Conservation (phyloP, 2,797 vertebrate species). For the Prunella strophiata region DNA sequence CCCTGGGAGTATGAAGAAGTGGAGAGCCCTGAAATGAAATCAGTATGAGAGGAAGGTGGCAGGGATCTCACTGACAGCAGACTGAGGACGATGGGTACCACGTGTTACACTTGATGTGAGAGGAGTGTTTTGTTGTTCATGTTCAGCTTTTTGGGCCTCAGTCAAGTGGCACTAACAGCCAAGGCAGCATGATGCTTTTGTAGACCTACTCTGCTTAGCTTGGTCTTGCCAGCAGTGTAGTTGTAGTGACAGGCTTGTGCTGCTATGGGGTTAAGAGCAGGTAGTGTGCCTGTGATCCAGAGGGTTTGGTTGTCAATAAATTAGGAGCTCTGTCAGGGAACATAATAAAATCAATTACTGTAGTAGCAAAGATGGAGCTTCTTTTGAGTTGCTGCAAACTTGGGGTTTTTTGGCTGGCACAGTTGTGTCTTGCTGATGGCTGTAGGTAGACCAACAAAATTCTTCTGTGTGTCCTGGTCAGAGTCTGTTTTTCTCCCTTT, state of each 20-base stretch:
- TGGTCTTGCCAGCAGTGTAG: background rate
- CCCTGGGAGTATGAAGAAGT: background rate
- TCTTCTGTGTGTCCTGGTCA: background rate
- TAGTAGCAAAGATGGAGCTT: background rate
- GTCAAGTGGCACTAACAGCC: background rate
- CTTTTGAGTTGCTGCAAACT: background rate
- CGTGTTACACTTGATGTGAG: background rate
- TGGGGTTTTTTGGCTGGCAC: background rate
- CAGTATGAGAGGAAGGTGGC: background rate
- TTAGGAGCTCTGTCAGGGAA: background rate
- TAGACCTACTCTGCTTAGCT: background rate
- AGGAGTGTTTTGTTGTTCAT: background rate
- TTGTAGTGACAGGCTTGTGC: background rate
- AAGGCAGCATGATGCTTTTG: background rate
- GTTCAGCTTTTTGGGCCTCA: background rate
- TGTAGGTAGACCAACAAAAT: background rate
- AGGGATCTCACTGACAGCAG: background rate
- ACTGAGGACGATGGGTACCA: accelerated
- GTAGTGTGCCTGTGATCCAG: background rate
- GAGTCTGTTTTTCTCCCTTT: background rate
- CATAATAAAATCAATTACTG: background rate
- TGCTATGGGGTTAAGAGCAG: background rate
- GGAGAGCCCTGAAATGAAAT: background rate
- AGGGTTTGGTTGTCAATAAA: background rate
- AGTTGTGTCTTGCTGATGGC: background rate